These are phyloP conservation scores for Coptotermes formosanus DNA, from an alignment of 1,140 invertebrate genomes.

Conservation along the genomic window DNA sequence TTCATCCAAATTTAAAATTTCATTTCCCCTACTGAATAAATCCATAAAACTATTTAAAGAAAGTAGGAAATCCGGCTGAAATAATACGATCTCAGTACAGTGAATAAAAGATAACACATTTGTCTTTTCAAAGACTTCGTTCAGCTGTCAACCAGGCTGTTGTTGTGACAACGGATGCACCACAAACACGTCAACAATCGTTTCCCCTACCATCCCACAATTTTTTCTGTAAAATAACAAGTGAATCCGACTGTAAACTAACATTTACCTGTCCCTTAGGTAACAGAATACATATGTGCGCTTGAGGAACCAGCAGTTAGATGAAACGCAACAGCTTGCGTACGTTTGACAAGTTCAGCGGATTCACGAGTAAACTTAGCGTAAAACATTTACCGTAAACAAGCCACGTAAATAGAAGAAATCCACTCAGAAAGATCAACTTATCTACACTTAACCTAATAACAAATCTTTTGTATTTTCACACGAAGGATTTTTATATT, in stretches of 20 bases:
- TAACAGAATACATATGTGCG: neutral
- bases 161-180: conserved; percentile 6
- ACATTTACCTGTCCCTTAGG: conserved; percentile 1
- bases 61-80: neutral
- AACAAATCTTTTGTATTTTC: too few species aligned
- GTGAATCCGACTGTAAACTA: neutral
- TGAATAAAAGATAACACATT: neutral
- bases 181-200: conserved; percentile 18
- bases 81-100: too few species aligned
- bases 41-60: neutral
- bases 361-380: neutral
- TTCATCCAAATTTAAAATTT: neutral
- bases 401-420: too few species aligned
- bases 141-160: neutral
- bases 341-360: neutral
- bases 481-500: too few species aligned
- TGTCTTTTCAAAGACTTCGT: neutral
- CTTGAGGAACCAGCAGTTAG: neutral
- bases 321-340: neutral
- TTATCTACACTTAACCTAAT: too few species aligned
- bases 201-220: neutral
- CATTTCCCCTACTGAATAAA: neutral
- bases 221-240: neutral
- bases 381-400: neutral
- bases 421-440: too few species aligned